Conservation (phyloP, 2,888 invertebrate genomes). For the Leptinotarsa rubiginosa region DNA sequence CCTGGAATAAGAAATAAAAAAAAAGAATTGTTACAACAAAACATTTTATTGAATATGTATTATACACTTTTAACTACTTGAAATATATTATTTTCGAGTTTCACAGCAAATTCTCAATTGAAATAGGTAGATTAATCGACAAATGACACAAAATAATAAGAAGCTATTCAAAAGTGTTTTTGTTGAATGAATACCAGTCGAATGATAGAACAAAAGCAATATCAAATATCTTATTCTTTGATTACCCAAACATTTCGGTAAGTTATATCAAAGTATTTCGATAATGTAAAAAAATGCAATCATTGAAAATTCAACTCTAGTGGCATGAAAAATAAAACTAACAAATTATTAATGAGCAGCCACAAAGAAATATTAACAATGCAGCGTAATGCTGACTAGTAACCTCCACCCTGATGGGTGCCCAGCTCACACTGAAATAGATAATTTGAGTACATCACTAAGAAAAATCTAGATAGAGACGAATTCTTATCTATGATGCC, state of each 20-base stretch:
- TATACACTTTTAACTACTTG: slow-evolving; percentile 50
- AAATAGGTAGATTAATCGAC: slow-evolving; percentile 27
- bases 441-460: slow-evolving; percentile 50
- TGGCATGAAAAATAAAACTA: slow-evolving; percentile 33
- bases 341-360: slow-evolving; percentile 51
- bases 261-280: not conserved
- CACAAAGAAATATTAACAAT: slow-evolving; percentile 56
- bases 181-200: slow-evolving; percentile 12
- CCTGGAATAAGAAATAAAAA: slow-evolving; percentile 30
- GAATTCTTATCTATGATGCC: slow-evolving; percentile 56
- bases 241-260: not conserved
- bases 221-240: not conserved
- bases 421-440: slow-evolving; percentile 61
- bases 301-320: slow-evolving; percentile 12
- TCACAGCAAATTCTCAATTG: slow-evolving; percentile 31
- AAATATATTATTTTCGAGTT: slow-evolving; percentile 36
- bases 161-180: not conserved
- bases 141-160: slow-evolving; percentile 26
- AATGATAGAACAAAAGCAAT: not conserved
- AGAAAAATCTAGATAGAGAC: slow-evolving; percentile 48
- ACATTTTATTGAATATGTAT: slow-evolving; percentile 50
- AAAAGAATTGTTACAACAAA: slow-evolving; percentile 46
- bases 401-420: slow-evolving; percentile 59
- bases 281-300: no score
- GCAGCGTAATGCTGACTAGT: slow-evolving; percentile 64